These are phyloP conservation scores for Xenus cinereus DNA, from an alignment of 2,113 vertebrate genomes.

Conservation along the genomic window DNA sequence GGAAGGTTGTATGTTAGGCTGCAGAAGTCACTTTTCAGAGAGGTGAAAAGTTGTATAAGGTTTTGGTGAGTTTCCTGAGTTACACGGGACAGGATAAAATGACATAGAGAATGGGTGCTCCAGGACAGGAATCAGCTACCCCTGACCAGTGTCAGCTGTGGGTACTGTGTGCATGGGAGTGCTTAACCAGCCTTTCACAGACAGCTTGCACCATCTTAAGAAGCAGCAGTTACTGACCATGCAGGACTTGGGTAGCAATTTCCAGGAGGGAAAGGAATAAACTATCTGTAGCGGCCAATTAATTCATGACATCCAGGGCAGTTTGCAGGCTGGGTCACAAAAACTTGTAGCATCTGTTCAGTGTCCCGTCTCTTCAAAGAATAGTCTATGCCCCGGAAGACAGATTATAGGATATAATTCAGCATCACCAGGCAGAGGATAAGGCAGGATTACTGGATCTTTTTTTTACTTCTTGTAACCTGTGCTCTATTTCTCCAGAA, in stretches of 20 bases:
- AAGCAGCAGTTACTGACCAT: background rate
- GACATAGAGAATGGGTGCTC: background rate
- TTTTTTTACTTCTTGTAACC: background rate
- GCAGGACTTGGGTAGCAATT: background rate
- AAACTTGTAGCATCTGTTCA: background rate
- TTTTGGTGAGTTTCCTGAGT: background rate
- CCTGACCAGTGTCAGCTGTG: background rate
- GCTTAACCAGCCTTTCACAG: background rate
- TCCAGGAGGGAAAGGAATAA: background rate
- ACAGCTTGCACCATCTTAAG: background rate
- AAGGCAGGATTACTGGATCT: background rate
- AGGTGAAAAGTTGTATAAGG: background rate
- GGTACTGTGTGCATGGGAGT: background rate
- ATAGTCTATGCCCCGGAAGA: background rate
- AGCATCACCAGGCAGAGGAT: background rate
- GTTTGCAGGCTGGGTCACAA: background rate
- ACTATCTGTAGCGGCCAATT: background rate
- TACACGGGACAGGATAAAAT: background rate
- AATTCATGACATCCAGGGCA: background rate
- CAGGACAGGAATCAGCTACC: background rate
- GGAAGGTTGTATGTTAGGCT: background rate
- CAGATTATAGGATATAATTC: conserved; percentile 8
- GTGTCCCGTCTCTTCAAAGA: background rate
- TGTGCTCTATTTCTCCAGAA: background rate
- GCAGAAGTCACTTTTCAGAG: background rate